Base-by-base conservation (phyloP, 2,113 vertebrate genomes). In the Talpa occidentalis region DNA sequence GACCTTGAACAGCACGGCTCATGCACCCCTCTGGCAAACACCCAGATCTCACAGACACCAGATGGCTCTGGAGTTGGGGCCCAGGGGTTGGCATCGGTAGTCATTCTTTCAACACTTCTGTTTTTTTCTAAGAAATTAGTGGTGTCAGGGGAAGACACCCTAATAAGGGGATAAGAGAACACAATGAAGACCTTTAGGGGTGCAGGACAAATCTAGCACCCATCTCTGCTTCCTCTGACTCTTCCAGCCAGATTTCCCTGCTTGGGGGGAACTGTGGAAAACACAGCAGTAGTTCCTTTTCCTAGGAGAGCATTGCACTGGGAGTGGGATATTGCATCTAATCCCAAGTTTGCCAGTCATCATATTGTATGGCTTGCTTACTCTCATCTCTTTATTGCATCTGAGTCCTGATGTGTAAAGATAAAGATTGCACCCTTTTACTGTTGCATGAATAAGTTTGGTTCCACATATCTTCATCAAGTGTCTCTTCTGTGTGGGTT, bases 1-100 rank as follows among this genome's bases (percentile, higher is more conserved):
- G 93, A 93, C 64, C 44, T 91, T 72, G 89, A 91, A 40, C 10
- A 11, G 15, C 21, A n/a, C 15, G 44, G 88, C 60, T 76, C 52
- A 11, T 6, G 4, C 6, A 30, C 21, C 28, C 5, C 62, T 0
- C 1, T 10, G 49, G 44, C 32, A n/a, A 72, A 49, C 30, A 73
- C 3, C 70, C 32, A 37, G 49, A 16, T 42, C 16, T 70, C 86
- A 21, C 22, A 72, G 49, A 44, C 2, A 2, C 15, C 17, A 85
- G 67, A 35, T 3, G 49, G 11, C 28, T 69, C 47, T 72, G 49
- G 42, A 54, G 77, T 24, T 37, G 11, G 54, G 14, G 42, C 15
- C 73, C 16, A 16, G 30, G 16, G 11, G 2, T 8, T 21, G 7
- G 30, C 44, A 26, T 35, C 22, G 52, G 26, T 2, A 6, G 22